Conservation (phyloP, 1,140 invertebrate genomes). For the Drosophila albomicans region DNA sequence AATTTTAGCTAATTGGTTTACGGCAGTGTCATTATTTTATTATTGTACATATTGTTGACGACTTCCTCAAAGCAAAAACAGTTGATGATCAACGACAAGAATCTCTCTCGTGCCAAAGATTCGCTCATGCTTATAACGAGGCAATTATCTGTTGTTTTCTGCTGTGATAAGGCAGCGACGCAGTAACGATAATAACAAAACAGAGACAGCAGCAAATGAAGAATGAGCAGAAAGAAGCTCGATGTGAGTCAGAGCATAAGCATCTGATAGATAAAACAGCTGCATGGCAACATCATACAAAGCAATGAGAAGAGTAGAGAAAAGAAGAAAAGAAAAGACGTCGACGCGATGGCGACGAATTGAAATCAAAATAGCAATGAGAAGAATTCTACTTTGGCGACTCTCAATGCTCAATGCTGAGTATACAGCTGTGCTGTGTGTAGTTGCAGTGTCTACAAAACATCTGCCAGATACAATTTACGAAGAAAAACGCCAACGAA, state of each 20-base stretch:
- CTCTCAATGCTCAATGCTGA: background rate
- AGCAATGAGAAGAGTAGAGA: background rate
- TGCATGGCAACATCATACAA: conserved; percentile 60
- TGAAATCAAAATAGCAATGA: conserved; percentile 76
- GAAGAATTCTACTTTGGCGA: conserved; percentile 66
- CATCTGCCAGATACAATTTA: conserved; percentile 41
- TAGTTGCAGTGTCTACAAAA: conserved; percentile 26
- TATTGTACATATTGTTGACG: conserved; percentile 2
- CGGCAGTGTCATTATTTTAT: background rate
- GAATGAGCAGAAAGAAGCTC: conserved; percentile 6
- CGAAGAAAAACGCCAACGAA: conserved; percentile 42
- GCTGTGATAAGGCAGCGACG: conserved; percentile 30
- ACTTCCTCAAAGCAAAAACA: conserved; percentile 7
- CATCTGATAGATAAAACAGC: conserved; percentile 80
- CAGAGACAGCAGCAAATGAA: background rate
- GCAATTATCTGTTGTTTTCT: conserved; percentile 4
- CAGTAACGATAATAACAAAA: conserved; percentile 36
- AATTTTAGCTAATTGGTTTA: conserved; percentile 30
- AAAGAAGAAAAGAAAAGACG: conserved; percentile 11
- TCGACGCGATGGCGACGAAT: conserved; percentile 33
- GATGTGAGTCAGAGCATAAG: conserved; percentile 60
- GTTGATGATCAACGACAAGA: background rate
- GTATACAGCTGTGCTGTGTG: conserved; percentile 1
- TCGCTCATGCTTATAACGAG: conserved; percentile 15
- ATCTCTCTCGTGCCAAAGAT: conserved; percentile 3